A percentile compares a stretch with the other conserved stretches of the same genome.
phyloP scores from a whole-genome alignment of 2,888 invertebrate species.

The Magallana nippona region DNA sequence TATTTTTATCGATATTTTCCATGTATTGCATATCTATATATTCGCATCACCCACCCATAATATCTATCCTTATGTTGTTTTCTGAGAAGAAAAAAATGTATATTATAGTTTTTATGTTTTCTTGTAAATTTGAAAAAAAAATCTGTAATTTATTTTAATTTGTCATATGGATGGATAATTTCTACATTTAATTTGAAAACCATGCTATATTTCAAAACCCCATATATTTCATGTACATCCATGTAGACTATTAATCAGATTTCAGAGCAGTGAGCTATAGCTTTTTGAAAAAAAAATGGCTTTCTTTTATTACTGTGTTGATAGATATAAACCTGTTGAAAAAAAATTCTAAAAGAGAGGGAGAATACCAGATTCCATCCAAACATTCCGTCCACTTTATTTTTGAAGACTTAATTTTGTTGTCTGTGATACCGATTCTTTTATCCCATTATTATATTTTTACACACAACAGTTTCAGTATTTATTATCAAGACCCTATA shows the following conservation, averaged over 20 bases:
- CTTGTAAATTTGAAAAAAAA: background rate
- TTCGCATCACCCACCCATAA: background rate
- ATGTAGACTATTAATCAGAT: background rate
- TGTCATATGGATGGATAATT: background rate
- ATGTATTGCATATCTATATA: background rate
- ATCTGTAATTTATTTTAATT: background rate
- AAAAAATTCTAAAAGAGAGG: background rate
- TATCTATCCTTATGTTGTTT: background rate
- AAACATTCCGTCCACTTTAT: slow-evolving; percentile 32
- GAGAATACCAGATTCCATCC: background rate
- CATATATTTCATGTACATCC: background rate
- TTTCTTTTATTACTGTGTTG: background rate
- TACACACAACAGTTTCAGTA: background rate
- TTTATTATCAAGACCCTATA: background rate
- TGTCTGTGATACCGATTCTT: slow-evolving; percentile 22
- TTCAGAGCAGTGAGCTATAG: slow-evolving; percentile 6
- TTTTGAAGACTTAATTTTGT: slow-evolving; percentile 1
- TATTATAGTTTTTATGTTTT: background rate
- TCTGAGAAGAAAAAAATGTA: background rate
- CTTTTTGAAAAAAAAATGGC: background rate
- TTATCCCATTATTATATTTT: slow-evolving; percentile 8
- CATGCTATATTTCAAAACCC: background rate
- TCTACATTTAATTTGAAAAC: background rate
- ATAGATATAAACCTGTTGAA: background rate
- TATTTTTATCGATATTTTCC: slow-evolving; percentile 32